These are phyloP conservation scores for Bimastos eiseni DNA, from an alignment of 2,888 invertebrate genomes.

Conservation along the genomic window DNA sequence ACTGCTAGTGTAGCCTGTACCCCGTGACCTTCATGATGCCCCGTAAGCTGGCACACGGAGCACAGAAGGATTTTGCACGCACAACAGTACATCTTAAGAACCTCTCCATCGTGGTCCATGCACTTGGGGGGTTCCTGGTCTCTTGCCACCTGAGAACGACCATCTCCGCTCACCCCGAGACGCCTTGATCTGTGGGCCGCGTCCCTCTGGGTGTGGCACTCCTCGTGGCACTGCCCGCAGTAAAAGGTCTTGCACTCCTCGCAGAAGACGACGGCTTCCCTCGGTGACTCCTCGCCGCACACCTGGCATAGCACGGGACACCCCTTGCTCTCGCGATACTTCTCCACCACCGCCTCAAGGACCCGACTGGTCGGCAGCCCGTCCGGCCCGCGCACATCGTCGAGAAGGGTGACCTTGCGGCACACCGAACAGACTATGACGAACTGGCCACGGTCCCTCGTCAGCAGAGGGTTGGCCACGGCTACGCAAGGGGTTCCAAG, in stretches of 20 bases:
- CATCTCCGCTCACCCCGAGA: background rate
- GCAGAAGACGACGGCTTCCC: constrained; percentile 8
- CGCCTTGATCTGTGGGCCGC: background rate
- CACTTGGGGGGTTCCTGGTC: constrained; percentile 10
- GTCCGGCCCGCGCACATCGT: constrained; percentile 90
- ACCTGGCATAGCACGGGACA: constrained; percentile 54
- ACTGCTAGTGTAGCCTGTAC: background rate
- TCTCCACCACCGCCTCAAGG: constrained; percentile 90
- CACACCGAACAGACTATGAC: constrained; percentile 73
- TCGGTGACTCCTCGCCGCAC: constrained; percentile 43
- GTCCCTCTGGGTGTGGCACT: background rate
- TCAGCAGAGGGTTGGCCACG: constrained; percentile 3
- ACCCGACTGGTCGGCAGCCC: constrained; percentile 87
- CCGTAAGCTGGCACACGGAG: background rate
- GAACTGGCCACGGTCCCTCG: background rate
- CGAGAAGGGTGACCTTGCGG: constrained; percentile 85
- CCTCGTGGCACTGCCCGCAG: constrained; percentile 25
- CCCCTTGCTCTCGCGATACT: constrained; percentile 70
- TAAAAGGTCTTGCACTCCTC: constrained; percentile 25
- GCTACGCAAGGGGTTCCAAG: constrained; percentile 39
- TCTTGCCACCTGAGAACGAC: background rate
- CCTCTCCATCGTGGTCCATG: constrained; percentile 7
- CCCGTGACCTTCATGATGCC: background rate
- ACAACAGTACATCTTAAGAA: constrained; percentile 19
- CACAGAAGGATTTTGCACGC: background rate